These are phyloP conservation scores for Polyommatus iphigenia DNA, from an alignment of 2,888 invertebrate genomes.

Conservation along the genomic window DNA sequence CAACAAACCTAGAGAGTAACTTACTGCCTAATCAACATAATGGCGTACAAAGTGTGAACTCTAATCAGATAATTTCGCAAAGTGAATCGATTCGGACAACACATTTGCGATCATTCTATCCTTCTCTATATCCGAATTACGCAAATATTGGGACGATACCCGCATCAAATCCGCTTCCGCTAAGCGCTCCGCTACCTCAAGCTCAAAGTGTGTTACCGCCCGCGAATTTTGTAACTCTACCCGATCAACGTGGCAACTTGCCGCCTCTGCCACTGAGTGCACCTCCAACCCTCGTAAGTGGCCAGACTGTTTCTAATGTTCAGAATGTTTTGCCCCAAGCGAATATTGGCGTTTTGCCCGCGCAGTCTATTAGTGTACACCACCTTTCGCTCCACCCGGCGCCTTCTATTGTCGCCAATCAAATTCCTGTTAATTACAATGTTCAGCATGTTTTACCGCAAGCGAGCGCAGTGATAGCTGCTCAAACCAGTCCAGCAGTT, in stretches of 20 bases:
- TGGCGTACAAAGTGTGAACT: not conserved
- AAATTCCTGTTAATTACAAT: slow-evolving; percentile 3
- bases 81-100: slow-evolving; percentile 7
- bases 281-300: slow-evolving; percentile 1
- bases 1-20: not conserved
- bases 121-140: not conserved
- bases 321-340: slow-evolving; percentile 12
- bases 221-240: not conserved
- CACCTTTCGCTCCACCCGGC: not conserved
- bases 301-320: not conserved
- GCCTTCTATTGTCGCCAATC: not conserved
- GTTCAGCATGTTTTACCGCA: not conserved
- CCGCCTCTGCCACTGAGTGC: not conserved
- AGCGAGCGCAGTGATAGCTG: not conserved
- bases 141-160: not conserved
- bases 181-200: not conserved
- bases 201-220: not conserved
- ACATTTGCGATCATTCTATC: not conserved
- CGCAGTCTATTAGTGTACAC: not conserved
- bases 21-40: not conserved
- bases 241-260: not conserved
- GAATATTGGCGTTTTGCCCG: not conserved
- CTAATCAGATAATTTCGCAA: not conserved
- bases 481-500: not conserved
- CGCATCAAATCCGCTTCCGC: not conserved